Base-by-base conservation (phyloP, 2,888 invertebrate species). In the Drosophila macrothrix region DNA sequence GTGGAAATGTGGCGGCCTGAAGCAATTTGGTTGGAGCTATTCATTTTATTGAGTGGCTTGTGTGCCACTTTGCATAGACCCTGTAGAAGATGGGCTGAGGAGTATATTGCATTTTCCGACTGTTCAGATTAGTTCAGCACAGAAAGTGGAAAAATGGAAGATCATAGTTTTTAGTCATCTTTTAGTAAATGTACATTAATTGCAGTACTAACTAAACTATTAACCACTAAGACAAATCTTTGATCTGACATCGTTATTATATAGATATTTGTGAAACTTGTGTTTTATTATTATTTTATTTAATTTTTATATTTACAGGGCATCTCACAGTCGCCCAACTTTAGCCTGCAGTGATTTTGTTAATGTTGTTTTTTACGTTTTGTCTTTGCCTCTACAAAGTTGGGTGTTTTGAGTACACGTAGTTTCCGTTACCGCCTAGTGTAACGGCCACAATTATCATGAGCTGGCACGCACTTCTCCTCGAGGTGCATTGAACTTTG, bases 361-460 rank as follows among this genome's bases (percentile, higher is more conserved):
- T 72, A 46, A 37, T 59, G 31, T 54, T 61, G 62, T 54, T 65
- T 72, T 52, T 39, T 52, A 22, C 41, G 31, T 31, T 67, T 56
- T 72, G 67, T 46, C 41, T 56, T 46, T 67, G 52, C 12, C 53
- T 41, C 50, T 41, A 53, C n/a, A 71, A 63, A 80, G 77, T 76
- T 67, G 72, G 58, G 63, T 72, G 60, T 61, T 67, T 61, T 61
- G 64, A 65, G 80, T 79, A 67, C 67, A 75, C 64, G 71, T 76
- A 67, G 78, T 77, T 78, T 52, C 69, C 73, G 66, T 52, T 58
- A 78, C 82, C 73, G 69, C 78, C 82, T 79, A 41, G 35, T 67
- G 66, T 85, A 89, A 88, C 78, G 58, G 88, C 63, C 84, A 78
- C 83, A 85, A 90, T 90, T 88, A 90, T 88, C 77, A 82, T 67